Conservation (phyloP, 2,797 vertebrate genomes). For the Agapornis canus region DNA sequence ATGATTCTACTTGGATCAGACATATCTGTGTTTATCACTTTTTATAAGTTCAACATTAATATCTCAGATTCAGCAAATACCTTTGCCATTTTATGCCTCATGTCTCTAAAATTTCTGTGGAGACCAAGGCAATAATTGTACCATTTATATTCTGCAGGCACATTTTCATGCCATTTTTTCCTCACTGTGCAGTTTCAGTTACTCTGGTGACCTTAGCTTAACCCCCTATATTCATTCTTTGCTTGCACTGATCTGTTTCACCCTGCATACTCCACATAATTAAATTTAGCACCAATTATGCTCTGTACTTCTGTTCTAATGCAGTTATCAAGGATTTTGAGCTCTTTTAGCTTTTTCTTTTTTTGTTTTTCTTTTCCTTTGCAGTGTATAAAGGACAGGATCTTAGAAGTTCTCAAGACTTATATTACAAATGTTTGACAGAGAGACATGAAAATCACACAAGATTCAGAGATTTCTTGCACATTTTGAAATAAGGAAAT, state of each 20-base stretch:
- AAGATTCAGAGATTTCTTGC: neutral
- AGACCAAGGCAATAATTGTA: neutral
- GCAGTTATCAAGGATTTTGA: neutral
- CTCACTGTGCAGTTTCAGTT: neutral
- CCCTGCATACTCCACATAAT: neutral
- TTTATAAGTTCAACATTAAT: neutral
- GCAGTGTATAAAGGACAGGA: neutral
- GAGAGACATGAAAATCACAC: neutral
- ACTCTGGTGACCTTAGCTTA: neutral
- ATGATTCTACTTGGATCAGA: neutral
- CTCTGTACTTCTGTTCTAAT: constrained; percentile 6
- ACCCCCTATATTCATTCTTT: neutral
- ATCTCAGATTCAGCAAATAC: neutral
- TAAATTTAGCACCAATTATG: constrained; percentile 43
- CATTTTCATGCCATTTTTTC: neutral
- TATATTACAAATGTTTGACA: neutral
- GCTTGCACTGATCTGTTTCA: neutral
- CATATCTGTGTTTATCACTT: neutral
- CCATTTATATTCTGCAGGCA: neutral
- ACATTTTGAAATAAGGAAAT: neutral
- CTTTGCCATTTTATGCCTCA: neutral
- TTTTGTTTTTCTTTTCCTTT: neutral
- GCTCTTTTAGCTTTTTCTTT: neutral
- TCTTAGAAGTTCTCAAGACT: neutral
- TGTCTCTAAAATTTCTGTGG: neutral